Percentiles rank a stretch among this genome's conserved stretches.
Conservation (phyloP, 2,797 vertebrate species). For the Gobionotothen gibberifrons region DNA sequence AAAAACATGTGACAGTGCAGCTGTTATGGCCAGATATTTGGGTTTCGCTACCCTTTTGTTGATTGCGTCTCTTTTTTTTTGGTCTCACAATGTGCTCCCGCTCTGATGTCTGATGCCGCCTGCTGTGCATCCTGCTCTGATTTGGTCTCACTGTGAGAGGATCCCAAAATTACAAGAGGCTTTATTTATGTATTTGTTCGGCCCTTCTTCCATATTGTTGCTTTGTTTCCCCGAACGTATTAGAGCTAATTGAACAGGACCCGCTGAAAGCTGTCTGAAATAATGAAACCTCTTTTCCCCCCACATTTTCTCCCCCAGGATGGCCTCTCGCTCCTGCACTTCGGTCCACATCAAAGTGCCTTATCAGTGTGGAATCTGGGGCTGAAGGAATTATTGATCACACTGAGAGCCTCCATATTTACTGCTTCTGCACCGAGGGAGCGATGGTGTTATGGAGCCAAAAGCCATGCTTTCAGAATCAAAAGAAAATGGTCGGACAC, state of each 20-base stretch:
- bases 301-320: slow-evolving; percentile 60
- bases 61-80: slow-evolving; percentile 48
- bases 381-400: slow-evolving; percentile 77
- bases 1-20: slow-evolving; percentile 14
- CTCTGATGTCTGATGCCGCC: slow-evolving; percentile 51
- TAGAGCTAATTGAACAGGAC: slow-evolving; percentile 68
- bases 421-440: slow-evolving; percentile 32
- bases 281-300: slow-evolving; percentile 76
- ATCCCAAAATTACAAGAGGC: slow-evolving; percentile 44
- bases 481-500: slow-evolving; percentile 21
- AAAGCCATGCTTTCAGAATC: slow-evolving; percentile 61
- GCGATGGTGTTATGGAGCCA: slow-evolving; percentile 45
- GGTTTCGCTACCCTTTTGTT: slow-evolving; percentile 20
- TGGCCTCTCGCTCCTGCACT: slow-evolving; percentile 50
- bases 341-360: slow-evolving; percentile 76
- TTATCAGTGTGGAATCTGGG: slow-evolving; percentile 66
- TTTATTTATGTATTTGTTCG: slow-evolving; percentile 30
- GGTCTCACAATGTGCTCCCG: slow-evolving; percentile 17
- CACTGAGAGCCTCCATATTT: slow-evolving; percentile 62
- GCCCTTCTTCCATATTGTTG: slow-evolving; percentile 39
- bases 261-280: slow-evolving; percentile 70
- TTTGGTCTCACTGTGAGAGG: slow-evolving; percentile 39
- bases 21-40: slow-evolving; percentile 25
- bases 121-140: slow-evolving; percentile 44
- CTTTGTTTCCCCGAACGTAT: slow-evolving; percentile 67